Conservation (phyloP, 2,888 invertebrate genomes). For the Yponomeuta cagnagella region DNA sequence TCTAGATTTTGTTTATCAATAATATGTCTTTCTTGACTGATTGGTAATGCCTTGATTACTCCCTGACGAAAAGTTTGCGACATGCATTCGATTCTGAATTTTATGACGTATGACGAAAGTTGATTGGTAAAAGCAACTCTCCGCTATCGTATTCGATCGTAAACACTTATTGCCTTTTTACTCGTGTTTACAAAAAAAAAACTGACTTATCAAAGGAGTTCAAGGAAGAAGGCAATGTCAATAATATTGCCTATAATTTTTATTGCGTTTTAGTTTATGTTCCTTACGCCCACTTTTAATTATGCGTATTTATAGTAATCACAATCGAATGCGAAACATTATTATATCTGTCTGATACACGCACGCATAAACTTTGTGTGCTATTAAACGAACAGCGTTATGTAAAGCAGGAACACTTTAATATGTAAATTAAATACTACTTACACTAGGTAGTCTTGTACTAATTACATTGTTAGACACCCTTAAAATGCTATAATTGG, state of each 20-base stretch:
- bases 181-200: not conserved
- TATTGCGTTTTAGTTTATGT: not conserved
- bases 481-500: not conserved
- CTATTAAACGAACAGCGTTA: not conserved
- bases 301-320: not conserved
- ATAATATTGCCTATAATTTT: too few relatives aligned
- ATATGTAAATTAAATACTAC: not conserved
- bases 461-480: not conserved
- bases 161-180: not conserved
- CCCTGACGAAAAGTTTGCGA: not conserved
- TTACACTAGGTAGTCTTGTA: not conserved
- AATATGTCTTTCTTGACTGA: too few relatives aligned
- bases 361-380: not conserved
- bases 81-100: not conserved
- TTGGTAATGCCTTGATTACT: not conserved
- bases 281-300: not conserved
- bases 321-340: not conserved
- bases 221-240: too few relatives aligned
- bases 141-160: not conserved
- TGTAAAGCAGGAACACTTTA: not conserved
- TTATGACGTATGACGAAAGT: not conserved
- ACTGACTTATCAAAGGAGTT: too few relatives aligned
- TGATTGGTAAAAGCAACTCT: not conserved
- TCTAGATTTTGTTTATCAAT: too few relatives aligned
- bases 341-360: not conserved